Evolutionary conservation across 2,113 vertebrate species (phyloP), one percentile per base, ranked within the genome.

Genomic region (Pluvialis apricaria): DNA sequence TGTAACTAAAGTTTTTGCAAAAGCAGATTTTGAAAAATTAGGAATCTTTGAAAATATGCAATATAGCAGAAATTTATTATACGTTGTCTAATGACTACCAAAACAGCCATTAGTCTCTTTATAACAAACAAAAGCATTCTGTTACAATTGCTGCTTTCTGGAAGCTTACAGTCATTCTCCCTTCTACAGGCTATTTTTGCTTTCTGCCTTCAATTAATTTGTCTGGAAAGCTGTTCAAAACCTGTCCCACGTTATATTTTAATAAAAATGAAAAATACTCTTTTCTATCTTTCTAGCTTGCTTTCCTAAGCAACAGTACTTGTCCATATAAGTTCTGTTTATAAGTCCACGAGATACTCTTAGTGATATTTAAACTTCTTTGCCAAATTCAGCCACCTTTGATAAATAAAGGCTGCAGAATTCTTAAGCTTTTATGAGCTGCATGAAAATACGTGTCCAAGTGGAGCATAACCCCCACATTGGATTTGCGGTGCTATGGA

Each of bases 141-240:
- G 83, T 88, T 91, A 68, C 58, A 75, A 42, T 73, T 82, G 70
- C 57, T 85, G 66, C 60, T 93, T 91, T 90, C 82, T 85, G 71
- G 51, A 87, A 82, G 54, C 62, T 92, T 40, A 78, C 19, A 89
- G 44, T 81, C 40, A 62, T 92, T 91, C 62, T 93, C 24, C 47
- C 19, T 95, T 86, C 36, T 68, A 38, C 20, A 52, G 49, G 40
- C 72, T 49, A n/a, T 87, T 92, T 92, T 92, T 82, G 24, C 57
- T 92, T 94, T 91, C 73, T 85, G 58, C 49, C n/a, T 92, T 91
- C 81, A 89, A 44, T 89, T 85, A 92, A 69, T 89, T 90, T 90
- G 66, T 54, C 42, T 82, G 28, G 70, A 96, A 92, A 91, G 57
- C 58, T 91, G 54, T 91, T 92, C 26, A 80, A 95, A 96, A 71